Base-by-base conservation (phyloP, 2,113 vertebrate genomes). In the Sphyrna mokarran region DNA sequence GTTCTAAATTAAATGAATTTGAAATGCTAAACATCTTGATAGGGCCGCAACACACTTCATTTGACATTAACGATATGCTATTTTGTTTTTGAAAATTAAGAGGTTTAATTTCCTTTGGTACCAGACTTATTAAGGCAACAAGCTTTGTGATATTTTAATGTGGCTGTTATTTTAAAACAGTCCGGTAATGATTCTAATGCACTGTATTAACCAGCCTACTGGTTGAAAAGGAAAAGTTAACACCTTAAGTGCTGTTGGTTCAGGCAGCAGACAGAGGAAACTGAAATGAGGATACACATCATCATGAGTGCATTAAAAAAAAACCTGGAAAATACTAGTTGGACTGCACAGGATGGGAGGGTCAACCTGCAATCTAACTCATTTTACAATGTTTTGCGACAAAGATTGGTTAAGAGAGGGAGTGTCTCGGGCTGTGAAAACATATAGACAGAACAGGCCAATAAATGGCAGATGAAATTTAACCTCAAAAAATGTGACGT, bases 1-100 rank as follows among this genome's bases (percentile, higher is more conserved):
- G 61, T 89, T 68, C n/a, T 68, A 93, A 93, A 93, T 93, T 93
- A 93, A 93, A n/a, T 93, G 58, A 93, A 66, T 66, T 93, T 93
- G 89, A 93, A 93, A 68, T 18, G 16, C 89, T 93, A 93, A 93
- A 93, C 58, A 37, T 93, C n/a, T 93, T 93, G n/a, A 37, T 23
- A 66, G 33, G 16, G 61, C 63, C 66, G n/a, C 33, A 20, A 40
- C 61, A 93, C 61, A 63, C 61, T 93, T 93, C n/a, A 93, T 93
- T 63, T 93, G 33, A 18, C 61, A 66, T 93, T 93, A 68, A 68
- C 66, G 89, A n/a, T 93, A 37, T 83, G n/a, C 58, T 91, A 66
- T 68, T 40, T 66, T 93, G n/a, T 66, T 93, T 93, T 93, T 66
- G 61, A 63, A 93, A 93, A 93, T 93, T 66, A 93, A 93, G 89